Conservation (phyloP, 37 sponge, comb jelly and placozoan genomes). For the Hormiphora californensis region DNA sequence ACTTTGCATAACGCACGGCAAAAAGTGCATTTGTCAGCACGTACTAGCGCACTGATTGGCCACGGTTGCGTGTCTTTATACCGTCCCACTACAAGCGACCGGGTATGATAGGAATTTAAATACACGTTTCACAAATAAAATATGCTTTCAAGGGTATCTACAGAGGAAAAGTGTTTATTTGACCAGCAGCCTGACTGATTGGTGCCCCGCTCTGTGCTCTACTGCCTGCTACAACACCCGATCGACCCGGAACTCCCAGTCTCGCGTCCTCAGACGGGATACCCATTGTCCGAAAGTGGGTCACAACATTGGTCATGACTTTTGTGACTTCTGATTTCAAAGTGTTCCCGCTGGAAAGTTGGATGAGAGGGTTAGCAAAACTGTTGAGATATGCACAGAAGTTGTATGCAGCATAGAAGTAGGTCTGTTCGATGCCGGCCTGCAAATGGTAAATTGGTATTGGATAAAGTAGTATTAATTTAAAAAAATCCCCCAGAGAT, state of each 20-base stretch:
- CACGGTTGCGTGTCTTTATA: no score
- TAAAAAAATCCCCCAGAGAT: background rate
- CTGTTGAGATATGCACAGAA: constrained; percentile 20
- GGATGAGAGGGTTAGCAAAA: background rate
- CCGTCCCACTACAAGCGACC: no score
- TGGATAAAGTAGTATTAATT: background rate
- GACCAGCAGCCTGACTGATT: background rate
- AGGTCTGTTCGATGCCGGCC: background rate
- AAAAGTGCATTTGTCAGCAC: no score
- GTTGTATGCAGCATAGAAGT: constrained; percentile 14
- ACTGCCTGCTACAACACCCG: background rate
- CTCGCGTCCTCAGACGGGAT: background rate
- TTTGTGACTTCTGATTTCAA: background rate
- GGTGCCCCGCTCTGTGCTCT: background rate
- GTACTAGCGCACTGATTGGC: no score
- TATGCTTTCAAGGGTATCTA: background rate
- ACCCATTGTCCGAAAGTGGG: background rate
- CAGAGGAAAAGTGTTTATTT: no score
- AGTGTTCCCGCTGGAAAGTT: background rate
- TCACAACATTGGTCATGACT: background rate
- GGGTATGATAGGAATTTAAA: no score
- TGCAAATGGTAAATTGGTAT: no score
- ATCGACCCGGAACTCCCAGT: background rate
- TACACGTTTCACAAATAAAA: background rate
- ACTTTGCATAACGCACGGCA: no score